Percentiles rank a stretch among this genome's conserved stretches.
Conservation (phyloP, 2,113 vertebrate genomes). For the Saccopteryx leptura region DNA sequence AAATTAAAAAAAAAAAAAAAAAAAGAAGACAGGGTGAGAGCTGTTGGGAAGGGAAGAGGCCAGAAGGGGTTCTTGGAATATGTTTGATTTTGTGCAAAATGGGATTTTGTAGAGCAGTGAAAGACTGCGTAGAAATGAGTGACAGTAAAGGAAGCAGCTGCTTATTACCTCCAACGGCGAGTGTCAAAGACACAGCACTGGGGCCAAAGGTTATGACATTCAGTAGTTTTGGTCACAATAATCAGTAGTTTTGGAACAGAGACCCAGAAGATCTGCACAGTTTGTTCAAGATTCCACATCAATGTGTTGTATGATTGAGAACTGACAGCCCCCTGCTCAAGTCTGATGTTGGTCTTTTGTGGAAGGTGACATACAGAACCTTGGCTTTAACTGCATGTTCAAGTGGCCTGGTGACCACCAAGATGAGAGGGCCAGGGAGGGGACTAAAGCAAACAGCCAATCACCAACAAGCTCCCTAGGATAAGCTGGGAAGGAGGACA, state of each 20-base stretch:
- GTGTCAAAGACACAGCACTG: neutral
- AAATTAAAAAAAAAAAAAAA: no score
- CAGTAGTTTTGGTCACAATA: neutral
- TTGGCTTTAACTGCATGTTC: neutral
- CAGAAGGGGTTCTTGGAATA: neutral
- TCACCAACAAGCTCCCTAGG: neutral
- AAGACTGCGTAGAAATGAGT: neutral
- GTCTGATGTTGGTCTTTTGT: neutral
- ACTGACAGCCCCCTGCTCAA: neutral
- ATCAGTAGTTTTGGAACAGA: neutral
- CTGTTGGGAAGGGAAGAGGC: neutral
- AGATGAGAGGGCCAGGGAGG: neutral
- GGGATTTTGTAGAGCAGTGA: neutral
- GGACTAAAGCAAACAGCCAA: neutral
- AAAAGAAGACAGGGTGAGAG: neutral
- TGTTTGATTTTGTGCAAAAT: constrained; percentile 18
- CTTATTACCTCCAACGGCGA: neutral
- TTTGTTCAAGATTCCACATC: neutral
- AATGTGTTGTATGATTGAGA: neutral
- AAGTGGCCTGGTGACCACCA: neutral
- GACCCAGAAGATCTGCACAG: neutral
- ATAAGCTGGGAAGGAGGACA: neutral
- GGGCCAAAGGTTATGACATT: neutral
- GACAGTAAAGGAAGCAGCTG: neutral
- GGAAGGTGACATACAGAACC: neutral